A percentile compares a stretch with the other conserved stretches of the same genome.
Conservation (phyloP, 2,797 vertebrate species). For the Nannoperca australis region DNA sequence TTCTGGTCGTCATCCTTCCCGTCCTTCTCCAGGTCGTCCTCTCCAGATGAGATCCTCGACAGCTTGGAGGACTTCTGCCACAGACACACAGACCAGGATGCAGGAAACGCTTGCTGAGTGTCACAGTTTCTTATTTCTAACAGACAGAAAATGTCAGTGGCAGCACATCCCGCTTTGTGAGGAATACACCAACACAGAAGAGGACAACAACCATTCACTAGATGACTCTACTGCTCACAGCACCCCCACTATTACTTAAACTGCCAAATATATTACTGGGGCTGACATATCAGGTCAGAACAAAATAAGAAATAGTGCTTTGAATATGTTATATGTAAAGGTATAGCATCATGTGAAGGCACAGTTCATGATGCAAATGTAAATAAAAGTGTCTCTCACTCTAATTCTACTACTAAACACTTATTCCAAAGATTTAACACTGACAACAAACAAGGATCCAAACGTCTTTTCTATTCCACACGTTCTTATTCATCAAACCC, state of each 20-base stretch:
- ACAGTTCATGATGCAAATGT: background rate
- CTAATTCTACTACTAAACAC: too few species aligned
- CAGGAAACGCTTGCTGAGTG: background rate
- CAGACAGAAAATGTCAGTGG: background rate
- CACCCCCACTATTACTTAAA: background rate
- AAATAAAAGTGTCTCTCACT: background rate
- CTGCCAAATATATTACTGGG: background rate
- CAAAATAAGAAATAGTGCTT: background rate
- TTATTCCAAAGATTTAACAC: too few species aligned
- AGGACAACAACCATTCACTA: background rate
- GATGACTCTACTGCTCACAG: background rate
- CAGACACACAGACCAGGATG: conserved; percentile 25
- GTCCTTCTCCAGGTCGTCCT: conserved; percentile 91
- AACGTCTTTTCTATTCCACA: too few species aligned
- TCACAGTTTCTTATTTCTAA: background rate
- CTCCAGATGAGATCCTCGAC: conserved; percentile 93
- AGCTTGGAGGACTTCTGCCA: conserved; percentile 93
- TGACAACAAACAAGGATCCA: too few species aligned
- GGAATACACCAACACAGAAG: background rate
- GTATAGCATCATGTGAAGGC: background rate
- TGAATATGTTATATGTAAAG: background rate
- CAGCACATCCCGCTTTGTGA: background rate
- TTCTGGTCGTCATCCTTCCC: conserved; percentile 94
- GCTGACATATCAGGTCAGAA: background rate
- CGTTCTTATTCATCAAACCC: too few species aligned